Evolutionary conservation across 2,797 vertebrate genomes (phyloP).

Genomic region (Sebastolobus alascanus): DNA sequence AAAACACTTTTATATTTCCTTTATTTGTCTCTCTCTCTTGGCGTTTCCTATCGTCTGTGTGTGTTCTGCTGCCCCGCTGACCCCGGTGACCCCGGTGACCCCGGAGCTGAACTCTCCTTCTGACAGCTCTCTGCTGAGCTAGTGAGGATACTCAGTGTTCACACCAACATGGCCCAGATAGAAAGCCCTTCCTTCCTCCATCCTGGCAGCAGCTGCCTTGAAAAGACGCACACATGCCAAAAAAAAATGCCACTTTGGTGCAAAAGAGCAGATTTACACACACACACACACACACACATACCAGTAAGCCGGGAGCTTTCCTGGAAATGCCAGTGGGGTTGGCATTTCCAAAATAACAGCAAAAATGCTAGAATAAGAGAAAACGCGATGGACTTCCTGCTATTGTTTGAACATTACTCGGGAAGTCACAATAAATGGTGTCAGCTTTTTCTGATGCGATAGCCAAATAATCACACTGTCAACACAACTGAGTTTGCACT

Average conservation of each 20-base stretch:
- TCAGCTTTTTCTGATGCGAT: slow-evolving; percentile 70
- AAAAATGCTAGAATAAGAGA: slow-evolving; percentile 72
- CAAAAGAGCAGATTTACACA: slow-evolving; percentile 53
- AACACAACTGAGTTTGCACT: slow-evolving; percentile 45
- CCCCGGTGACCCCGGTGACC: slow-evolving; percentile 42
- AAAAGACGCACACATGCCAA: slow-evolving; percentile 63
- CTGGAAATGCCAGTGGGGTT: slow-evolving; percentile 69
- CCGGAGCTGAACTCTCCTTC: slow-evolving; percentile 35
- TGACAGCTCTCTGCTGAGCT: slow-evolving; percentile 60
- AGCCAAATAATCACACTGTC: slow-evolving; percentile 51
- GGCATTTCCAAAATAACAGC: slow-evolving; percentile 70
- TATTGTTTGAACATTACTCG: slow-evolving; percentile 73
- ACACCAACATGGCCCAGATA: slow-evolving; percentile 64
- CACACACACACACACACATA: slow-evolving; percentile 28
- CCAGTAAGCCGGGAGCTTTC: slow-evolving; percentile 52
- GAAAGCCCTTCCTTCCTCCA: slow-evolving; percentile 77
- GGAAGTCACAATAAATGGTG: slow-evolving; percentile 67
- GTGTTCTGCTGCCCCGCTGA: slow-evolving; percentile 50
- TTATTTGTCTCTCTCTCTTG: slow-evolving; percentile 39
- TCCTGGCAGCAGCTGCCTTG: slow-evolving; percentile 66
- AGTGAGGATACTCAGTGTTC: slow-evolving; percentile 55
- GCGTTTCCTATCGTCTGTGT: slow-evolving; percentile 29
- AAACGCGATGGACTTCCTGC: slow-evolving; percentile 72
- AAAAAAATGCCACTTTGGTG: slow-evolving; percentile 45
- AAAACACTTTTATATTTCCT: slow-evolving; percentile 64